These are phyloP conservation scores for Drosophila helvetica DNA, from an alignment of 2,888 invertebrate species.

Conservation along the genomic window DNA sequence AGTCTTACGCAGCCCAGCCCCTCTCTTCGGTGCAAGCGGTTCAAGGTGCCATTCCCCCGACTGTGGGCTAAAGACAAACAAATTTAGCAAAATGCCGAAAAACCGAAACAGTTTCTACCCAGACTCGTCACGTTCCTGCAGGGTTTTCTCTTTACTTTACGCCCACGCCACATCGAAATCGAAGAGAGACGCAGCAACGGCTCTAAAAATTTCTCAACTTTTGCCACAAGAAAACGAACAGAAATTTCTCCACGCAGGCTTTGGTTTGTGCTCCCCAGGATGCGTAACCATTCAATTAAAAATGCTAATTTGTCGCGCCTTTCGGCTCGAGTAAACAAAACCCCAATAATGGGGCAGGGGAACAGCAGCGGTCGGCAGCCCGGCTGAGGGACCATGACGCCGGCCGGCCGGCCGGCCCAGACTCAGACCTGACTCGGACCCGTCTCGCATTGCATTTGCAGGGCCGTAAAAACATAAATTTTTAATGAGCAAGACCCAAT, in stretches of 20 bases:
- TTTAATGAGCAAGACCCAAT: constrained; percentile 48
- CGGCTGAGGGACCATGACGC: not conserved
- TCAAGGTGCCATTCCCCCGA: constrained; percentile 19
- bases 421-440: not conserved
- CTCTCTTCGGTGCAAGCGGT: constrained; percentile 33
- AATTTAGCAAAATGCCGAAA: constrained; percentile 40
- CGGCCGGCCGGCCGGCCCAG: not conserved
- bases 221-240: constrained; percentile 43
- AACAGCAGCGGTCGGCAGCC: not conserved
- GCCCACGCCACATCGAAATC: constrained; percentile 2
- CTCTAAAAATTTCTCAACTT: constrained; percentile 35
- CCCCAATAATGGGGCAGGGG: constrained; percentile 18
- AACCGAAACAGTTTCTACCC: constrained; percentile 56
- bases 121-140: constrained; percentile 63
- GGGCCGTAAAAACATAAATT: constrained; percentile 53
- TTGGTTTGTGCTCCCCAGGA: constrained; percentile 32
- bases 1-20: constrained; percentile 56
- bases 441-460: constrained; percentile 44
- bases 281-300: constrained; percentile 60
- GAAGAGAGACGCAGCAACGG: constrained; percentile 30
- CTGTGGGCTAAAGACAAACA: constrained; percentile 47
- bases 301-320: constrained; percentile 54
- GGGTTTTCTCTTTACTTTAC: constrained; percentile 3
- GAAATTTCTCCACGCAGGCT: constrained; percentile 10
- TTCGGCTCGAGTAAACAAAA: constrained; percentile 22